phyloP scores from a whole-genome alignment of 2,113 vertebrate species.

The Gila orcuttii region DNA sequence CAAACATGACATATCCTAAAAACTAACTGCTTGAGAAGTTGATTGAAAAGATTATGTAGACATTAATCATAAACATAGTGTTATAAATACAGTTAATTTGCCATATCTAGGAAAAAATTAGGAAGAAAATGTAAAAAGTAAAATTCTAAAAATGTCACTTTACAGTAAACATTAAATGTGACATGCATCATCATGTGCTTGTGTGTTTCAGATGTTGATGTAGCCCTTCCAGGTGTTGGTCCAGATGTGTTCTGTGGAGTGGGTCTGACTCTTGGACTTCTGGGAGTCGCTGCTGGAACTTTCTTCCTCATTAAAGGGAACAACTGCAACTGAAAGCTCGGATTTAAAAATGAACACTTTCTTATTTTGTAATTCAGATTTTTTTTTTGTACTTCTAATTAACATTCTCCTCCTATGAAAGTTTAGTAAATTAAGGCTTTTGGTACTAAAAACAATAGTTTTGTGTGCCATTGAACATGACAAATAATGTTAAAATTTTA shows the following conservation, averaged over 20 bases:
- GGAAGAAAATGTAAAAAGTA: neutral
- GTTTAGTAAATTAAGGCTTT: neutral
- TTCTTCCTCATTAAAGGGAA: conserved; percentile 74
- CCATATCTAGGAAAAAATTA: neutral
- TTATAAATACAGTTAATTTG: neutral
- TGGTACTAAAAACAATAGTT: neutral
- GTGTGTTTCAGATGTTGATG: conserved; percentile 44
- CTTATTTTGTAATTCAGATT: neutral
- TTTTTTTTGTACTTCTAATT: neutral
- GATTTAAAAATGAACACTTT: neutral
- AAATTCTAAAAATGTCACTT: neutral
- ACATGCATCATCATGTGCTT: too few relatives aligned
- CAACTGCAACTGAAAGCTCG: conserved; percentile 62
- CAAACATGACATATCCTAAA: neutral
- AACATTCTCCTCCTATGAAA: neutral
- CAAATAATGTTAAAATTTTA: neutral
- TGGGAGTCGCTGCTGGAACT: conserved; percentile 69
- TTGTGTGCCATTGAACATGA: neutral
- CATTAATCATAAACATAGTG: neutral
- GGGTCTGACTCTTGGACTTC: conserved; percentile 67
- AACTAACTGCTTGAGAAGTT: neutral
- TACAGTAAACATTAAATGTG: neutral
- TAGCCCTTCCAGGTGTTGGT: conserved; percentile 53
- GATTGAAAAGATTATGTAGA: neutral
- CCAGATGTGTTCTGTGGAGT: conserved; percentile 65